Conservation (phyloP, 2,888 invertebrate species). For the Dicyrtoma fusca region DNA sequence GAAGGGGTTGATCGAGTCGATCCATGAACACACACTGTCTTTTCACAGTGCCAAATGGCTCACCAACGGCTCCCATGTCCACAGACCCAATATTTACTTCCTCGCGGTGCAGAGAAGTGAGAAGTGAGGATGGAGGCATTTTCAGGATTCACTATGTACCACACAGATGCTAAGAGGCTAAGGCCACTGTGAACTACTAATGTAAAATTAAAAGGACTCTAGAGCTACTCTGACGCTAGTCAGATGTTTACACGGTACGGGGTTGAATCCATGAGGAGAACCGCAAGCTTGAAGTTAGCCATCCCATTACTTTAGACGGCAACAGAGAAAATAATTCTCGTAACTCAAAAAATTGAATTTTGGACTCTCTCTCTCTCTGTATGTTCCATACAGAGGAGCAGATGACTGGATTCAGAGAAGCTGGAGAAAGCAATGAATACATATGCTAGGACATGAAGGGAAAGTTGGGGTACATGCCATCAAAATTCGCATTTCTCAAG, state of each 20-base stretch:
- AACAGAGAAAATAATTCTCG: constrained; percentile 46
- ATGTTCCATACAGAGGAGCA: neutral
- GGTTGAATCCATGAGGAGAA: constrained; percentile 18
- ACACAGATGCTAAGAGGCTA: neutral
- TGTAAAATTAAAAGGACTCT: constrained; percentile 50
- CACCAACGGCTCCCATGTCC: neutral
- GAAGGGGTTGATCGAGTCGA: neutral
- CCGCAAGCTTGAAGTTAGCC: constrained; percentile 13
- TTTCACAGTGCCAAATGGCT: neutral
- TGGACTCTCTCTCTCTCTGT: constrained; percentile 30
- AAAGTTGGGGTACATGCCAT: constrained; percentile 44
- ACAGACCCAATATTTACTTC: constrained; percentile 5
- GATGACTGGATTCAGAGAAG: neutral
- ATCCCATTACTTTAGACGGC: constrained; percentile 4
- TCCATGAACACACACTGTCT: no score
- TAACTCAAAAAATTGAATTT: constrained; percentile 51
- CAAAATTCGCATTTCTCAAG: constrained; percentile 55
- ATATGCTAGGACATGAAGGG: constrained; percentile 19
- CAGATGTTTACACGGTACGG: constrained; percentile 42
- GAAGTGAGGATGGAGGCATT: neutral
- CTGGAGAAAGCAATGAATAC: constrained; percentile 7
- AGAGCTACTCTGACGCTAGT: constrained; percentile 39
- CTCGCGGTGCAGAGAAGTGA: constrained; percentile 9
- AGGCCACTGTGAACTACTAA: constrained; percentile 38
- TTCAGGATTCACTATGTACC: no score